Evolutionary conservation across 1,140 invertebrate genomes (phyloP).

Genomic region (Parasteatoda tepidariorum): DNA sequence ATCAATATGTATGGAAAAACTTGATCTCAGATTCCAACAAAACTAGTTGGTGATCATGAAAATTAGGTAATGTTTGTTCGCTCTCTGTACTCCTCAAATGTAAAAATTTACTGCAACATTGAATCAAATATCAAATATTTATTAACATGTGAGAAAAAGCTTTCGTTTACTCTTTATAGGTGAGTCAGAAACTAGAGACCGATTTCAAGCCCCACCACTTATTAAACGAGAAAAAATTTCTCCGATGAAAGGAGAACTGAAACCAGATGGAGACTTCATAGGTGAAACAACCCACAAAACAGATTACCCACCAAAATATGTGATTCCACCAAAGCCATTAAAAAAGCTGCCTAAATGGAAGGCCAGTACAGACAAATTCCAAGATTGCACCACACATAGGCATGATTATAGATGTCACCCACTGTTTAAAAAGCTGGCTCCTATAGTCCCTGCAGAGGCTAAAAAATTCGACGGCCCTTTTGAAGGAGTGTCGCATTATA

Average conservation of each 20-base stretch:
- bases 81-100: no score
- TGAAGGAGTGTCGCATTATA: conserved; percentile 33
- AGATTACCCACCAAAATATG: conserved; percentile 18
- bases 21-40: no score
- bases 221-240: background rate
- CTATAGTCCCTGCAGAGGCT: background rate
- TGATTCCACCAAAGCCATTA: background rate
- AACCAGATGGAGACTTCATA: conserved; percentile 2
- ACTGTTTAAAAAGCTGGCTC: background rate
- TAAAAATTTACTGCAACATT: no score
- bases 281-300: conserved; percentile 23
- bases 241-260: background rate
- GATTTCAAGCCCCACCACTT: background rate
- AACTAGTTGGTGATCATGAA: no score
- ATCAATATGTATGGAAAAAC: no score
- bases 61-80: no score
- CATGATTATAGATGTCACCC: conserved; percentile 28
- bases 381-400: conserved; percentile 18
- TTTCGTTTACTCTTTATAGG: conserved; percentile 1
- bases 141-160: no score
- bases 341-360: conserved; percentile 17
- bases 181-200: background rate
- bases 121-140: no score
- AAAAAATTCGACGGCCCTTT: conserved; percentile 14
- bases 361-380: background rate